Evolutionary conservation across 2,113 vertebrate species (phyloP), one percentile per base, ranked within the genome.

Genomic region (Erpornis zantholeuca): DNA sequence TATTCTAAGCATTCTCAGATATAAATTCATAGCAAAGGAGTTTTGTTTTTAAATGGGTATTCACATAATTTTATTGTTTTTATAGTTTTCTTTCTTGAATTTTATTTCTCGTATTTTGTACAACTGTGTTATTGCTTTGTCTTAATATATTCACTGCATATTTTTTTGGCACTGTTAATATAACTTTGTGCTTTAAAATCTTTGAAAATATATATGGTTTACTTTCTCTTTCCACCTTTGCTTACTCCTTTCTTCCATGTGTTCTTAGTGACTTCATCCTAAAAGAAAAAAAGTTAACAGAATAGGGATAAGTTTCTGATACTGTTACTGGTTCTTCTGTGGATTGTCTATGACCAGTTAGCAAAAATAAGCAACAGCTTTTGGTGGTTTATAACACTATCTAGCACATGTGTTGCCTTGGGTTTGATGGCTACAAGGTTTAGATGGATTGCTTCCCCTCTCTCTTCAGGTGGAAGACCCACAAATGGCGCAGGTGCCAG

Each of bases 401-500:
- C n/a, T 57, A 56, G 7, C 16, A 15, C 29, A 57, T 64, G 25
- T 78, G 21, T 40, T 89, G 31, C 24, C 25, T 89, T 33, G 18
- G 8, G 11, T 84, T 64, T 71, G 17, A 65, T 56, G 38, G 15
- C 36, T 86, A 9, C 24, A 27, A 70, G 57, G 33, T 71, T 85
- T 35, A 57, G 69, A 61, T 68, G 56, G 44, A n/a, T 69, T 81
- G 5, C 29, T 82, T 70, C 29, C 42, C 40, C 63, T n/a, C 12
- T 94, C 18, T 3, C 92, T 97, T 77, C 92, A 99, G 99, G 90
- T 99, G 99, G 99, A 99, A 99, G 97, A 99, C 99, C 6, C 99
- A 99, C 97, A 99, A 99, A 72, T 99, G 99, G 99, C 99, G 99
- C 75, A 98, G 99, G 71, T 99, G 99, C 97, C 99, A 99, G 66